Conservation (phyloP, 1,140 invertebrate species). For the Dreissena rostriformis region DNA sequence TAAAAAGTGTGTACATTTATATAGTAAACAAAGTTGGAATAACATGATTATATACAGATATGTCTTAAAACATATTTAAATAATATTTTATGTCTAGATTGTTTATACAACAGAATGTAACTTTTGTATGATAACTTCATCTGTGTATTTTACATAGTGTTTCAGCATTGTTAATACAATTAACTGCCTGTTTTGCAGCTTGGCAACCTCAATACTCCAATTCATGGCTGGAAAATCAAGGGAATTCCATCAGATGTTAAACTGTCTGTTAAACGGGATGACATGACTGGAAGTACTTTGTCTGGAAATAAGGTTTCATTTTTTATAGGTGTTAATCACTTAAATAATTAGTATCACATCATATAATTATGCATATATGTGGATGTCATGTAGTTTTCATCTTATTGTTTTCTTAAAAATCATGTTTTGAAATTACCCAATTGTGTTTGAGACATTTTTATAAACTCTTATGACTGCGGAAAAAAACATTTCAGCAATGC, state of each 20-base stretch:
- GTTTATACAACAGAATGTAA: not conserved
- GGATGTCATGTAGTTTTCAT: no score
- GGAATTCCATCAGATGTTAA: slow-evolving; percentile 65
- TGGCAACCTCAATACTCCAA: slow-evolving; percentile 68
- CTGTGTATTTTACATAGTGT: not conserved
- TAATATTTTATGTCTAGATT: not conserved
- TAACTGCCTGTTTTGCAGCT: slow-evolving; percentile 19
- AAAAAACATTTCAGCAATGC: no score
- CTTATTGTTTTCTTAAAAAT: no score
- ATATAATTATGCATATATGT: no score
- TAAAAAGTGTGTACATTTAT: no score
- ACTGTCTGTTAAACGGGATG: slow-evolving; percentile 73
- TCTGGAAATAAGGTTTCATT: slow-evolving; percentile 73
- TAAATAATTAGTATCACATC: no score
- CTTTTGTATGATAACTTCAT: no score
- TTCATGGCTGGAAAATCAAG: slow-evolving; percentile 68
- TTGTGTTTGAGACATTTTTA: no score
- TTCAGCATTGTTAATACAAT: not conserved
- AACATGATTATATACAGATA: not conserved
- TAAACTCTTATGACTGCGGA: no score
- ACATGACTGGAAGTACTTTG: slow-evolving; percentile 72
- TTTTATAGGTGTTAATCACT: no score
- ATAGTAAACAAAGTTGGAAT: no score
- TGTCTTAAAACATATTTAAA: not conserved
- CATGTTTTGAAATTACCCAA: no score